Base-by-base conservation (phyloP, 37 sponge, comb jelly and placozoan genomes). In the Cladorhizidae sp. region DNA sequence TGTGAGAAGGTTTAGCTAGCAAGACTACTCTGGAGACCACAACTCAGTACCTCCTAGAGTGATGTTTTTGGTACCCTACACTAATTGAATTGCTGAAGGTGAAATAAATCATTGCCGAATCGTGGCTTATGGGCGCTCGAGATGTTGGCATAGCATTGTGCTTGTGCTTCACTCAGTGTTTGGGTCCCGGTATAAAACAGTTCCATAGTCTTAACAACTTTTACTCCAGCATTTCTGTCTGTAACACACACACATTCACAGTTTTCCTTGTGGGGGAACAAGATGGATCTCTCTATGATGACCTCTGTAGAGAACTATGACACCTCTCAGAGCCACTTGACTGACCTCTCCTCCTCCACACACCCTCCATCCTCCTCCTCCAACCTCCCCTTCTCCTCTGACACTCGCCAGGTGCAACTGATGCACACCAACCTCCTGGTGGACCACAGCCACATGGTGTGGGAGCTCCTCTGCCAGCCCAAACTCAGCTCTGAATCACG, bases 231-330 rank as follows among this genome's bases (percentile, higher is more conserved):
- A 45, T 45, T 45, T 45, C 5, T 45, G 50, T 39, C 23, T 73
- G 20, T 35, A 23, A n/a, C n/a, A n/a, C n/a, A n/a, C 22, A 51
- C 59, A 6, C 62, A 72, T 51, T 1, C 49, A 9, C 83, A 99
- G 95, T 72, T 94, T 7, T 94, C 89, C 25, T 82, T 99, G 73
- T 99, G 99, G 99, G 99, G 99, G 23, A 99, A 99, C 80, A 96
- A 90, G 78, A 86, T 89, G 41, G 99, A 99, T 63, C 91, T 99
- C 52, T 96, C 95, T 18, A 86, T 97, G 87, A 73, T 94, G 43
- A 87, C 85, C 31, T 85, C 88, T 1, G 69, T 81, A 57, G 89
- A 85, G 40, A 59, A 42, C 23, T 96, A 92, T 63, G 88, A 96
- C 64, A 17, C 56, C 49, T 39, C 69, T 3, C 69, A 54, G 56